Conservation (phyloP, 2,888 invertebrate genomes). For the Sylvicola cinctus region DNA sequence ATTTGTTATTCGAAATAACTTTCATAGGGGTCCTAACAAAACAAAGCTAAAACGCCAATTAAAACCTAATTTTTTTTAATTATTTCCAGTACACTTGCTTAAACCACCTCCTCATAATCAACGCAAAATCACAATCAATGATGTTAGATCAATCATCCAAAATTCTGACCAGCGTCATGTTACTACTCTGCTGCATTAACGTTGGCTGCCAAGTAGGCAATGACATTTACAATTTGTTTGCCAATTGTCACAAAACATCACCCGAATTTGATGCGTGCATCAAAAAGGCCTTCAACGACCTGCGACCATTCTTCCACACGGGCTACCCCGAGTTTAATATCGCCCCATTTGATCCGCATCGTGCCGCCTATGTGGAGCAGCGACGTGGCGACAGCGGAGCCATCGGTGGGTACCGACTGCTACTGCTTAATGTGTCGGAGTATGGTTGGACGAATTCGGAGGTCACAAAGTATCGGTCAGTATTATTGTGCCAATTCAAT, state of each 20-base stretch:
- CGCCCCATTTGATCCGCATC: conserved; percentile 60
- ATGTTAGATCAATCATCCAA: no score
- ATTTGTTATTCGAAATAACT: no score
- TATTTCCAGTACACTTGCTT: no score
- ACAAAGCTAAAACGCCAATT: no score
- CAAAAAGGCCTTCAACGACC: conserved; percentile 45
- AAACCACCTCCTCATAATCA: no score
- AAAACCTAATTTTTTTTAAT: no score
- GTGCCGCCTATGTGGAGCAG: conserved; percentile 37
- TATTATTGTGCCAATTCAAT: not conserved
- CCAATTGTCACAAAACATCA: conserved; percentile 37
- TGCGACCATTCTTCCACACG: conserved; percentile 47
- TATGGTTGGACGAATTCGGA: conserved; percentile 56
- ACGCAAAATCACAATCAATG: no score
- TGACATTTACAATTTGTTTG: conserved; percentile 27
- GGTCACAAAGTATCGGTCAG: conserved; percentile 52
- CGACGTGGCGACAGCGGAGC: conserved; percentile 35
- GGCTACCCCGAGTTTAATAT: conserved; percentile 50
- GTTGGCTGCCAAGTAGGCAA: not conserved
- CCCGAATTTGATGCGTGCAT: conserved; percentile 51
- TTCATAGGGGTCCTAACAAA: no score
- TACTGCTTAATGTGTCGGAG: conserved; percentile 51
- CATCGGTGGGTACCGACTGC: conserved; percentile 45
- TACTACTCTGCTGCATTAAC: no score
- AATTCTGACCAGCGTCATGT: no score